Percentiles rank a stretch among this genome's conserved stretches.
These are phyloP conservation scores for Cyprinodon brontotheroides DNA, from an alignment of 2,113 vertebrate genomes.

Conservation along the genomic window DNA sequence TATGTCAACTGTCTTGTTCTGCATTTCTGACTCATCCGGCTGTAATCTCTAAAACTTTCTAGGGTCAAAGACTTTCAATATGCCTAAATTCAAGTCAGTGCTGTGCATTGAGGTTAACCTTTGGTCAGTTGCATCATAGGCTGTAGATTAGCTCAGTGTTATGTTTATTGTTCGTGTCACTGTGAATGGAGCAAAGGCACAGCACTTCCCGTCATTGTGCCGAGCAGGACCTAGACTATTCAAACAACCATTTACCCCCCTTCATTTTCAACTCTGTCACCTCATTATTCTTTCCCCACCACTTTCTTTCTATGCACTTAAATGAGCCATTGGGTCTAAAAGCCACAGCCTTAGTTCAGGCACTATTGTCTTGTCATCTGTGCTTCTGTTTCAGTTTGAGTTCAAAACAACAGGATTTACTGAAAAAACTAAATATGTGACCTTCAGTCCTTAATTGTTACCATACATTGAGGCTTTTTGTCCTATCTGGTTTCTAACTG, in stretches of 20 bases:
- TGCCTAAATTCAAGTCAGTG: conserved; percentile 17
- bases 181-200: conserved; percentile 48
- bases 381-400: conserved; percentile 52
- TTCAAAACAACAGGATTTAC: conserved; percentile 8
- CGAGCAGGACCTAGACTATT: conserved; percentile 45
- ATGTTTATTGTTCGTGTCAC: conserved; percentile 69
- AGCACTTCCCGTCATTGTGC: conserved; percentile 73
- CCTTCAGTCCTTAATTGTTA: conserved; percentile 49
- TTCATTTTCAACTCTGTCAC: conserved; percentile 13
- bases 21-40: conserved; percentile 9
- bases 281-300: conserved; percentile 29
- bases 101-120: conserved; percentile 10
- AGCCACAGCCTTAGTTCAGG: conserved; percentile 5
- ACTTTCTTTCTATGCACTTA: background rate
- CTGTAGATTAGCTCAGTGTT: conserved; percentile 48
- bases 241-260: conserved; percentile 23
- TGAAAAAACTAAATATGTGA: conserved; percentile 40
- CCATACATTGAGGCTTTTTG: conserved; percentile 18
- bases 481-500: conserved; percentile 41
- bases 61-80: conserved; percentile 7
- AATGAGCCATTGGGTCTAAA: conserved; percentile 8
- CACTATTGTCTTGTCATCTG: conserved; percentile 7
- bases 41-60: conserved; percentile 20
- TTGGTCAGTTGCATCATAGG: conserved; percentile 12
- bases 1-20: conserved; percentile 11